These are phyloP conservation scores for Jordanella pulchra DNA, from an alignment of 2,797 vertebrate genomes.

Conservation along the genomic window DNA sequence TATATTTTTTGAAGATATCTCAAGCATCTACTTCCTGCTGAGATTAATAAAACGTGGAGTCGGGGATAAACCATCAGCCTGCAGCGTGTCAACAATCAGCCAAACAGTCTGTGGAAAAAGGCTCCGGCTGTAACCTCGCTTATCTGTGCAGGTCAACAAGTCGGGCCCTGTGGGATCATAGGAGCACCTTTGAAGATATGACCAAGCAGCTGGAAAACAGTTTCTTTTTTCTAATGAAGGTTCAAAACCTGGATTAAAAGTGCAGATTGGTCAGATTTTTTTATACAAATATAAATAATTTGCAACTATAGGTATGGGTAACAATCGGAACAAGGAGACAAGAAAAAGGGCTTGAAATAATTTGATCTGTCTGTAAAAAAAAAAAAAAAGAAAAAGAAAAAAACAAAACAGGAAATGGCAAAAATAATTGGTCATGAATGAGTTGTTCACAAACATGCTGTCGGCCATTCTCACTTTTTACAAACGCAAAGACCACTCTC, in stretches of 20 bases:
- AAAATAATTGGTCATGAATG: conserved; percentile 59
- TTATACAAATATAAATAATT: conserved; percentile 1
- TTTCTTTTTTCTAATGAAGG: background rate
- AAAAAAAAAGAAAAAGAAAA: conserved; percentile 4
- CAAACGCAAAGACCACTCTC: conserved; percentile 72
- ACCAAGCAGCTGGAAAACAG: conserved; percentile 17
- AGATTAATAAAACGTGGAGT: conserved; percentile 13
- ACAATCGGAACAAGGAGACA: conserved; percentile 19
- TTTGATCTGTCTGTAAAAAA: conserved; percentile 24
- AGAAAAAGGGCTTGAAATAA: conserved; percentile 46
- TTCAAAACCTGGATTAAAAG: background rate
- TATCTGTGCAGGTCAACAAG: conserved; percentile 19
- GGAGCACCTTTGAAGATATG: conserved; percentile 20
- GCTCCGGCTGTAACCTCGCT: background rate
- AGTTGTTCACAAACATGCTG: conserved; percentile 55
- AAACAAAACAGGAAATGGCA: conserved; percentile 17
- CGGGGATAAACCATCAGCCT: background rate
- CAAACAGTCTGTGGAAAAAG: conserved; percentile 10
- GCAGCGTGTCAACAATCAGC: conserved; percentile 1
- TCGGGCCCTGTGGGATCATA: conserved; percentile 10
- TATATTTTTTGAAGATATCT: conserved; percentile 11
- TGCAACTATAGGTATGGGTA: conserved; percentile 9
- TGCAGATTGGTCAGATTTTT: background rate
- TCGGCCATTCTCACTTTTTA: conserved; percentile 75
- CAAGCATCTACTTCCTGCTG: conserved; percentile 1